A percentile compares a stretch with the other conserved stretches of the same genome.
Conservation (phyloP, 2,113 vertebrate species). For the Elaphurus davidianus region DNA sequence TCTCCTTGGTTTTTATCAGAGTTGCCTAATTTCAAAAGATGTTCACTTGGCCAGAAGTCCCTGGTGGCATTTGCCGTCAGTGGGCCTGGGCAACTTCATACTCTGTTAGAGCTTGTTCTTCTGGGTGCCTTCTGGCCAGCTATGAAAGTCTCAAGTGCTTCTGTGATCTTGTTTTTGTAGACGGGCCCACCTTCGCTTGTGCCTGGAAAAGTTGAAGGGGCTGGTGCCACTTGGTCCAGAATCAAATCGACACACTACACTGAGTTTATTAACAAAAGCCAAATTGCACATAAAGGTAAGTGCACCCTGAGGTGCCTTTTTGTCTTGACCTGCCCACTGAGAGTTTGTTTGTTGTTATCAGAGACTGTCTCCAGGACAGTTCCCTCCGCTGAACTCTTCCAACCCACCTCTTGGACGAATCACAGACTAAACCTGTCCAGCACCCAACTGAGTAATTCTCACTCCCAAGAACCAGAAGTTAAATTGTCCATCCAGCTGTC, state of each 20-base stretch:
- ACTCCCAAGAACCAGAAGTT: not conserved
- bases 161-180: constrained; percentile 74
- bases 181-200: constrained; percentile 93
- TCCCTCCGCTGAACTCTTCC: not conserved
- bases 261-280: constrained; percentile 95
- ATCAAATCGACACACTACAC: constrained; percentile 91
- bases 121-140: not conserved
- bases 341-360: not conserved
- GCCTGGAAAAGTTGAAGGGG: constrained; percentile 95
- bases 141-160: not conserved
- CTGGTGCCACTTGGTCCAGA: constrained; percentile 92
- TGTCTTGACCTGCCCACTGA: not conserved
- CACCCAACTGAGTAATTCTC: not conserved
- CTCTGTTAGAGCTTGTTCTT: not conserved
- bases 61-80: not conserved
- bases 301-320: not conserved
- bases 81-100: not conserved
- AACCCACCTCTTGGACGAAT: not conserved
- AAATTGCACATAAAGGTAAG: constrained; percentile 95
- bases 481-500: not conserved
- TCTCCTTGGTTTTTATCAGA: not conserved
- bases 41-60: not conserved
- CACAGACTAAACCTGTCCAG: not conserved
- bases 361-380: not conserved
- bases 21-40: not conserved